Evolutionary conservation across 2,113 vertebrate species (phyloP).

Genomic region (Crocuta crocuta): DNA sequence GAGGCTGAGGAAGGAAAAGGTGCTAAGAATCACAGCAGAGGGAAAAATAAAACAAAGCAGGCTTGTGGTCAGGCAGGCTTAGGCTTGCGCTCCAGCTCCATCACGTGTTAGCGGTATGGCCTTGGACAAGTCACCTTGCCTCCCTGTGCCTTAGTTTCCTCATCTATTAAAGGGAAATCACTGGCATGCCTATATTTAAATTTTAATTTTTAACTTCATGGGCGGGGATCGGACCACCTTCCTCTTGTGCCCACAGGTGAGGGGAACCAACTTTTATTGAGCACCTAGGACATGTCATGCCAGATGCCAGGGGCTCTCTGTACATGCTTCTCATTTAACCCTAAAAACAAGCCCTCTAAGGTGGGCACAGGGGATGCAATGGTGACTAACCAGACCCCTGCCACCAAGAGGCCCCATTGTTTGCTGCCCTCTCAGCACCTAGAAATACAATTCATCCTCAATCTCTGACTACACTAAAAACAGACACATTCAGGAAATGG

Average conservation of each 20-base stretch:
- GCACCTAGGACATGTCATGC: neutral
- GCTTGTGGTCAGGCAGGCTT: neutral
- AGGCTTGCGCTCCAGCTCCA: neutral
- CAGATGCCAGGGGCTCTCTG: neutral
- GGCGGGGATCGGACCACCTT: neutral
- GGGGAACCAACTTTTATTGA: neutral
- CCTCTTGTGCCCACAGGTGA: neutral
- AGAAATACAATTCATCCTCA: neutral
- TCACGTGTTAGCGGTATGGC: neutral
- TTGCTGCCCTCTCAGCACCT: neutral
- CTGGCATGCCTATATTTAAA: neutral
- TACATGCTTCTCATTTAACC: neutral
- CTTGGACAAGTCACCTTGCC: neutral
- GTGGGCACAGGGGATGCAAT: neutral
- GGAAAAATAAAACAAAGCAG: neutral
- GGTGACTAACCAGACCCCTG: neutral
- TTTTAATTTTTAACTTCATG: neutral
- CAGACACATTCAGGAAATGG: neutral
- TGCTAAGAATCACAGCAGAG: neutral
- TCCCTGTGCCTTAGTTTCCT: slow-evolving; percentile 7
- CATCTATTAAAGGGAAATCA: neutral
- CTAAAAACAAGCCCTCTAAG: neutral
- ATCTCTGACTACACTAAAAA: neutral
- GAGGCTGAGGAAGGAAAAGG: neutral
- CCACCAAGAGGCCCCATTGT: neutral